phyloP scores from a whole-genome alignment of 2,797 vertebrate species.

The Thalassophryne amazonica region DNA sequence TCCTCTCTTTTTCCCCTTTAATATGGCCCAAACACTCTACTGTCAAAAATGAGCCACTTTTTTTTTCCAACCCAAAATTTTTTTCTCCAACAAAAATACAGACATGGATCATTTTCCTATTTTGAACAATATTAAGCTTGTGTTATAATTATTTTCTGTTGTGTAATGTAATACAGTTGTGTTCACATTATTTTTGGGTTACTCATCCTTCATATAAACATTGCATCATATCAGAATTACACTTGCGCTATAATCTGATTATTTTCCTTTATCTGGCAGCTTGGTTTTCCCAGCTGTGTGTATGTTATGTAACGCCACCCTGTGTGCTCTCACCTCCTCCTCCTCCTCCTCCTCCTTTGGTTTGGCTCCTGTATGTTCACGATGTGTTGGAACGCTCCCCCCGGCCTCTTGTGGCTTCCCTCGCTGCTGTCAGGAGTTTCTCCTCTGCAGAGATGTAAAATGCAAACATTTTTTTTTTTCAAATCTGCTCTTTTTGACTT shows the following conservation, averaged over 20 bases:
- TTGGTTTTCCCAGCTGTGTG: constrained; percentile 43
- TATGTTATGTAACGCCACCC: constrained; percentile 55
- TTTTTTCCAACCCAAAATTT: too few relatives aligned
- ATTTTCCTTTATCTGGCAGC: constrained; percentile 35
- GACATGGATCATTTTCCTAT: too few relatives aligned
- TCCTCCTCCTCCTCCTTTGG: not conserved
- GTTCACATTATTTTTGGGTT: too few relatives aligned
- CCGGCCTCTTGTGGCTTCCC: constrained; percentile 33
- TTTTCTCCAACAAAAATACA: too few relatives aligned
- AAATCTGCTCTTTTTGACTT: constrained; percentile 40
- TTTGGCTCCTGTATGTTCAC: constrained; percentile 50
- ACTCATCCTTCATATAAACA: not conserved
- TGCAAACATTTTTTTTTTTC: too few relatives aligned
- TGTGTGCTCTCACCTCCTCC: constrained; percentile 3
- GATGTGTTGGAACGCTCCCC: constrained; percentile 52
- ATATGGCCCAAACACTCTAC: too few relatives aligned
- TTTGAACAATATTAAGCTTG: too few relatives aligned
- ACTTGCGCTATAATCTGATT: constrained; percentile 53
- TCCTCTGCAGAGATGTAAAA: constrained; percentile 33
- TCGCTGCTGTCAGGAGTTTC: constrained; percentile 35
- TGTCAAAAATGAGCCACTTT: too few relatives aligned
- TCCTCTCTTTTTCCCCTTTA: too few relatives aligned
- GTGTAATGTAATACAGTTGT: too few relatives aligned
- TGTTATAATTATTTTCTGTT: too few relatives aligned
- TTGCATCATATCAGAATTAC: constrained; percentile 27